Conservation (phyloP, 2,797 vertebrate species). For the Protonibea diacanthus region DNA sequence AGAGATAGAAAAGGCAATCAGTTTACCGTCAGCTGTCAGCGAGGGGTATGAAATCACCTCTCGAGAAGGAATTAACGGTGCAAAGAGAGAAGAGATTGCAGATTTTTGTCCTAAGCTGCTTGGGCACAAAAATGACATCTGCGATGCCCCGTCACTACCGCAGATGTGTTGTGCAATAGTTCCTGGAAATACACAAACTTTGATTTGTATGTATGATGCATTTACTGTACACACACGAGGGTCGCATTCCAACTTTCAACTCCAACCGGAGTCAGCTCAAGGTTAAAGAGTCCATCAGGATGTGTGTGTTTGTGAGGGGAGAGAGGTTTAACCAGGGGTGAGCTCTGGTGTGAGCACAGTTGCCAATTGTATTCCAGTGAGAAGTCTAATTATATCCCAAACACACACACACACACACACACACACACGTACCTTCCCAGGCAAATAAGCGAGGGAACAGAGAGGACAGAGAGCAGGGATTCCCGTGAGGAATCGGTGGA, state of each 20-base stretch:
- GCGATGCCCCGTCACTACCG: slow-evolving; percentile 41
- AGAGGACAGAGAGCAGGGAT: slow-evolving; percentile 49
- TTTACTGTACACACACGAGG: neutral
- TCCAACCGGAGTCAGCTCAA: slow-evolving; percentile 2
- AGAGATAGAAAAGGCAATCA: slow-evolving; percentile 37
- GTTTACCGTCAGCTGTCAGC: slow-evolving; percentile 36
- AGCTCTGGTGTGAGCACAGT: slow-evolving; percentile 41
- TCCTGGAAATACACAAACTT: slow-evolving; percentile 54
- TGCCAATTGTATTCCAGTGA: slow-evolving; percentile 47
- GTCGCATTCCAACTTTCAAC: slow-evolving; percentile 10
- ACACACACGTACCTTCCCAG: slow-evolving; percentile 20
- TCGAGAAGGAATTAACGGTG: slow-evolving; percentile 64
- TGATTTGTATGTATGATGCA: slow-evolving; percentile 41
- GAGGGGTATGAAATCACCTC: slow-evolving; percentile 55
- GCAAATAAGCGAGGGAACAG: slow-evolving; percentile 40
- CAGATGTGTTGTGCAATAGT: slow-evolving; percentile 50
- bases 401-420: slow-evolving; percentile 23
- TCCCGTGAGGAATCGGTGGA: slow-evolving; percentile 72
- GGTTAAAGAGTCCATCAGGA: slow-evolving; percentile 51
- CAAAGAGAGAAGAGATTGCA: slow-evolving; percentile 62
- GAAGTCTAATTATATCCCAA: slow-evolving; percentile 61
- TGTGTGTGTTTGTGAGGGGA: slow-evolving; percentile 46
- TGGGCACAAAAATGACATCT: slow-evolving; percentile 64
- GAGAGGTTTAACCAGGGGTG: slow-evolving; percentile 25
- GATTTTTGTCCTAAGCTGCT: slow-evolving; percentile 74